Evolutionary conservation across 2,797 vertebrate species (phyloP), one percentile per base, ranked within the genome.

Genomic region (Heliangelus exortis): DNA sequence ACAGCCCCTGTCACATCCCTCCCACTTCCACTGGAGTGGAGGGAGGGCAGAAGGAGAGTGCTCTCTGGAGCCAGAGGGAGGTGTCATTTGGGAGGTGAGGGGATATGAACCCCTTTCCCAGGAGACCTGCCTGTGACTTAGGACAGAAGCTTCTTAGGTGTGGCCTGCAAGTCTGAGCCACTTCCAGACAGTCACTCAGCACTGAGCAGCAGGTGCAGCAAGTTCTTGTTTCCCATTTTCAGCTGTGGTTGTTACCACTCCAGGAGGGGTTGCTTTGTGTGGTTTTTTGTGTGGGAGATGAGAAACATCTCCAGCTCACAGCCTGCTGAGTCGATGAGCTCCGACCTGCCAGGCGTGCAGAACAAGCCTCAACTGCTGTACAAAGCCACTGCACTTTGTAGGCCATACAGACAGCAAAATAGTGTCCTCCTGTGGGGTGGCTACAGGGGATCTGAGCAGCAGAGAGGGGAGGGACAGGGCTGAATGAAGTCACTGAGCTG

Each of bases 361-460:
- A 50, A 10, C 26, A 12, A 31, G 18, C 18, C 45, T 13, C 71
- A 25, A 55, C 33, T 58, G n/a, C 17, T 17, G 7, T 25, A 36
- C 29, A 14, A 4, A 29, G 22, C 33, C 28, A 13, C 29, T 13
- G 39, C 0, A 5, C 43, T 57, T 15, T 3, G 25, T 7, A 23
- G 34, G 21, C 4, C 28, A 45, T 10, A 15, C n/a, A 8, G 43
- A 1, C 50, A 18, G 75, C 45, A 26, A 11, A n/a, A 9, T 11
- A 15, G 10, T 16, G 61, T 25, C 25, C 51, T 69, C 29, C 45
- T 21, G 2, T 1, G 1, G 53, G 10, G 36, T 3, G 5, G 4
- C 39, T 22, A 17, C 12, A 5, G 23, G 51, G 51, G 33, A 5
- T 5, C 10, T 23, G 54, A 51, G 66, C 34, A 9, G 59, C 28